Evolutionary conservation across 2,888 invertebrate species (phyloP).

Genomic region (Cremastinae sp.): DNA sequence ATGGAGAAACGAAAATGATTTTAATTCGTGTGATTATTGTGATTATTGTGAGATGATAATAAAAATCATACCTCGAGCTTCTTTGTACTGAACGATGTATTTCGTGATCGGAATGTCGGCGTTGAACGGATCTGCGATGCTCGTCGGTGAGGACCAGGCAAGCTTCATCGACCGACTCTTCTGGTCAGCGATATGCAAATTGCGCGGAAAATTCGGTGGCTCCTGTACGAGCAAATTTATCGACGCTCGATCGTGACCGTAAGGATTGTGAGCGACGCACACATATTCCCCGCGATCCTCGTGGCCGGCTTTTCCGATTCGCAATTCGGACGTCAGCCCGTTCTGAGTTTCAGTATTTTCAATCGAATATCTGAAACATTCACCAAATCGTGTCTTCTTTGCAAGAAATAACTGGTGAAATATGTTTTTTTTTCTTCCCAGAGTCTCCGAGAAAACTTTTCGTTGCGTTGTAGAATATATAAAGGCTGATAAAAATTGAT

Average conservation of each 20-base stretch:
- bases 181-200: constrained; percentile 82
- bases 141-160: constrained; percentile 82
- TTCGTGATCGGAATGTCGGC: constrained; percentile 82
- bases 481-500: not conserved
- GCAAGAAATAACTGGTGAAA: not conserved
- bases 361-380: constrained; percentile 71
- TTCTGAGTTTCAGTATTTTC: constrained; percentile 78
- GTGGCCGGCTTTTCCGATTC: constrained; percentile 82
- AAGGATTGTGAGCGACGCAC: constrained; percentile 84
- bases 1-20: not conserved
- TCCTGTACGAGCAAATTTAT: constrained; percentile 82
- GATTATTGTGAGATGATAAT: not conserved
- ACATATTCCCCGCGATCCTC: constrained; percentile 84
- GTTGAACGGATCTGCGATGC: constrained; percentile 79
- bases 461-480: not conserved
- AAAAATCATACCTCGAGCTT: constrained; percentile 81
- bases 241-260: constrained; percentile 83
- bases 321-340: constrained; percentile 82
- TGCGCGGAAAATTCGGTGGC: constrained; percentile 84
- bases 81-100: constrained; percentile 84
- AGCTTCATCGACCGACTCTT: constrained; percentile 83
- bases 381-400: not conserved
- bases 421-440: constrained; percentile 11
- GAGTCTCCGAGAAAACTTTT: too few relatives aligned
- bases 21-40: not conserved